Evolutionary conservation across 2,113 vertebrate species (phyloP), one percentile per base, ranked within the genome.

Genomic region (Picathartes gymnocephalus): DNA sequence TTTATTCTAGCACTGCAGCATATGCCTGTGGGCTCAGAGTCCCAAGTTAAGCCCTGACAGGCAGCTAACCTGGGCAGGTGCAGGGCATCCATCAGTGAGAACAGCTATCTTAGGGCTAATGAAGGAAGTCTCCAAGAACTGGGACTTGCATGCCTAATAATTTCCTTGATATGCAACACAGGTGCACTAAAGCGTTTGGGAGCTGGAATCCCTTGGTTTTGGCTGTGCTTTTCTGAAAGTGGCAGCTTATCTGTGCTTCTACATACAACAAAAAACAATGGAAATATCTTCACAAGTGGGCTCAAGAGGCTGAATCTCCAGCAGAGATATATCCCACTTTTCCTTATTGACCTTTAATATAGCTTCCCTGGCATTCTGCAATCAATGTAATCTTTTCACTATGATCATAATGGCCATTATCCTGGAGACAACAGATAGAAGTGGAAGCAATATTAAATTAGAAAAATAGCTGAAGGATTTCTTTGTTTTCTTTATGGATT

Each of bases 401-500:
- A 85, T 77, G 91, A 80, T 95, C 74, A 83, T 93, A 92, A 96
- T 79, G 70, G 78, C 90, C 19, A 81, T 95, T 97, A 90, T 87
- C 76, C 70, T 91, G 81, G 64, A 96, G 83, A 88, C 83, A 90
- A 72, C 93, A 93, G 76, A 88, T 81, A 93, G 85, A 74, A 93
- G 77, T 95, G 81, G 87, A 88, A 97, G 58, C n/a, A 54, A 84
- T 90, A 91, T 95, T 93, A 95, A 95, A 96, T 86, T 93, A 42
- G 90, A 97, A 95, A 93, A 96, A 92, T 81, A 95, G 90, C 72
- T 92, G 51, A 96, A 87, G 27, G 80, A 95, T 87, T 96, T 71
- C 74, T 97, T 97, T 95, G 92, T 97, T 97, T 97, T 96, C 92
- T 91, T 62, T 88, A 86, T 92, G 79, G 93, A 89, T 92, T 92